A percentile compares a stretch with the other conserved stretches of the same genome.
Evolutionary conservation across 2,888 invertebrate species (phyloP).

Genomic region (Cantharis nigra): DNA sequence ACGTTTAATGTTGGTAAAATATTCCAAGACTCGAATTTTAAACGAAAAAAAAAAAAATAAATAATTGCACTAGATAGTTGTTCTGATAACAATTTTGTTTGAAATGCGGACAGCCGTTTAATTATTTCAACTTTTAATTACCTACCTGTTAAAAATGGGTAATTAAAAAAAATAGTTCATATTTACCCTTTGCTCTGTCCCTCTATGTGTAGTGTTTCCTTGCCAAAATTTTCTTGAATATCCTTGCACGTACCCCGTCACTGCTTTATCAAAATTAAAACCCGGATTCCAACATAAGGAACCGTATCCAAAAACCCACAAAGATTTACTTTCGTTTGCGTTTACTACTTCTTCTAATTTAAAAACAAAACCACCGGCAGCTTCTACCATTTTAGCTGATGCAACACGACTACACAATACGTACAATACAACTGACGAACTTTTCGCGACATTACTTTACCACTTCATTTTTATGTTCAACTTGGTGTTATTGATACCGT

Average conservation of each 20-base stretch:
- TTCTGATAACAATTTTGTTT: too few species aligned
- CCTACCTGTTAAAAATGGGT: too few species aligned
- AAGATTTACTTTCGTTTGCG: conserved; percentile 55
- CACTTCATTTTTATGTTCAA: conserved; percentile 8
- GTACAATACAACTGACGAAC: background rate
- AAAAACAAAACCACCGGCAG: conserved; percentile 25
- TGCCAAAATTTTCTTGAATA: conserved; percentile 92
- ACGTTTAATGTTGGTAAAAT: background rate
- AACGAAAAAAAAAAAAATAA: too few species aligned
- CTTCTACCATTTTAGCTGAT: conserved; percentile 24
- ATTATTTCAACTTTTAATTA: too few species aligned
- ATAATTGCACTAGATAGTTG: too few species aligned
- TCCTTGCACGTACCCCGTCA: conserved; percentile 82
- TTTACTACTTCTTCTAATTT: conserved; percentile 46
- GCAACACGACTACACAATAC: conserved; percentile 11
- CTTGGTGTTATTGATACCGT: conserved; percentile 11
- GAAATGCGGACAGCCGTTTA: too few species aligned
- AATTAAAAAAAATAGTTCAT: conserved; percentile 12
- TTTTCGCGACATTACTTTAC: conserved; percentile 4
- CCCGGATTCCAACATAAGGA: conserved; percentile 95
- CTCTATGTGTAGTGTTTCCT: conserved; percentile 81
- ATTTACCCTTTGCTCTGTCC: conserved; percentile 72
- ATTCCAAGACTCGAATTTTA: background rate
- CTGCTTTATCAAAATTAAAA: conserved; percentile 78
- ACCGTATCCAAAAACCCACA: conserved; percentile 96